Evolutionary conservation across 2,797 vertebrate species (phyloP).

Genomic region (Benthosema pterotum): DNA sequence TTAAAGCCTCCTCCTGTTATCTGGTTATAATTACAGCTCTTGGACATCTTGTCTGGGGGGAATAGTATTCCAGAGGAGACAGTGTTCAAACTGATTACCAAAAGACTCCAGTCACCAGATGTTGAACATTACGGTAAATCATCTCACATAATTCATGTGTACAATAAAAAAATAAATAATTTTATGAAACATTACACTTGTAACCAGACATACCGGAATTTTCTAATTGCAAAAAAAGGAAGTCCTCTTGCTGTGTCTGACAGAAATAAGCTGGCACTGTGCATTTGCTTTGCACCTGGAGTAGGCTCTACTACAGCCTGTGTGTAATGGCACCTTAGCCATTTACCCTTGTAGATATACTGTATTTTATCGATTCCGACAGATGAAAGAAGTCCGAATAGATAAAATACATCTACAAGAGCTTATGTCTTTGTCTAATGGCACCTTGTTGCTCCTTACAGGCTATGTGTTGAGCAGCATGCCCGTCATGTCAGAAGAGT

Average conservation of each 20-base stretch:
- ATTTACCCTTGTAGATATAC: too few relatives aligned
- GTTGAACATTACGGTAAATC: conserved; percentile 89
- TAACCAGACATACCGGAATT: too few relatives aligned
- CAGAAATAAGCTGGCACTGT: neutral
- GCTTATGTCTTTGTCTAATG: too few relatives aligned
- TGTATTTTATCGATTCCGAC: too few relatives aligned
- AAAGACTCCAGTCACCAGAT: conserved; percentile 84
- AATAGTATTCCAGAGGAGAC: conserved; percentile 84
- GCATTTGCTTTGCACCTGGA: neutral
- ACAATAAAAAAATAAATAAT: neutral
- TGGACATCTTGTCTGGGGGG: conserved; percentile 81
- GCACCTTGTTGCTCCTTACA: conserved; percentile 56
- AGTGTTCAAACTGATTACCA: conserved; percentile 83
- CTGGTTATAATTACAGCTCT: conserved; percentile 76
- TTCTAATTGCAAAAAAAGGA: too few relatives aligned
- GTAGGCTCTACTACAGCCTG: conserved; percentile 7
- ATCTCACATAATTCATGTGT: neutral
- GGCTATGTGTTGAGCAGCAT: conserved; percentile 93
- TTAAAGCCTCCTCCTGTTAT: neutral
- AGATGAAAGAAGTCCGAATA: too few relatives aligned
- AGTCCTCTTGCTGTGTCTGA: too few relatives aligned
- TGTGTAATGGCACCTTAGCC: conserved; percentile 4
- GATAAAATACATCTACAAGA: too few relatives aligned
- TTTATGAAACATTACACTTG: too few relatives aligned
- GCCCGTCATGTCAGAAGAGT: conserved; percentile 86